Evolutionary conservation across 37 sponge, comb jelly and placozoan genomes (phyloP), one percentile per base, ranked within the genome.

Genomic region (Eunapius fragilis): DNA sequence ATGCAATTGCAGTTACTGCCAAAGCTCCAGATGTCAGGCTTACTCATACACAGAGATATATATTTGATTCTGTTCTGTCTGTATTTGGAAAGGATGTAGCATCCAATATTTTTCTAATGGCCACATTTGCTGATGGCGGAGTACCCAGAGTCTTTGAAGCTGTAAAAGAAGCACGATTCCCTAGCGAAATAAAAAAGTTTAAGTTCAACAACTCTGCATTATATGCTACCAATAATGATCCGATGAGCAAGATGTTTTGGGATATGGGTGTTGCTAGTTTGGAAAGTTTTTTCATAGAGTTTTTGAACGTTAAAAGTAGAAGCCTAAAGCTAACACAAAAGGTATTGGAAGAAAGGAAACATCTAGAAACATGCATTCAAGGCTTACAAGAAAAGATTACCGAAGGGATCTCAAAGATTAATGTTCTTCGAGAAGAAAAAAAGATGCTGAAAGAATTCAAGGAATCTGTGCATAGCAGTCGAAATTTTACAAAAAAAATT

Each of bases 161-260:
- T 22, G 38, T 90, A n/a, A 27, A 85, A 0, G 82, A 38, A 80
- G 86, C 86, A 74, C 38, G 50, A 7, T 72, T 90, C 17, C 74
- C 69, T 31, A 73, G n/a, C n/a, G n/a, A 27, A 25, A 14, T 31
- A 26, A 72, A 31, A 24, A 28, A 5, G n/a, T 91, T 86, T 67
- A 81, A 45, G 3, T 91, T 91, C 69, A 91, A 91, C 31, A 91
- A 91, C 38, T 91, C 91, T 45, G 91, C 86, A 0, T 41, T 91
- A 47, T 91, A 74, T 67, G 72, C 80, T 41, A 0, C 27, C 11
- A n/a, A n/a, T n/a, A n/a, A n/a, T 49, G 25, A 76, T 13, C n/a
- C n/a, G n/a, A 35, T 24, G 81, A 0, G 14, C 5, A 34, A 3
- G 2, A 71, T 14, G 77, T 89, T 38, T 48, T 89, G 89, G 89